Evolutionary conservation across 1,140 invertebrate species (phyloP).

Genomic region (Berghia stephanieae): DNA sequence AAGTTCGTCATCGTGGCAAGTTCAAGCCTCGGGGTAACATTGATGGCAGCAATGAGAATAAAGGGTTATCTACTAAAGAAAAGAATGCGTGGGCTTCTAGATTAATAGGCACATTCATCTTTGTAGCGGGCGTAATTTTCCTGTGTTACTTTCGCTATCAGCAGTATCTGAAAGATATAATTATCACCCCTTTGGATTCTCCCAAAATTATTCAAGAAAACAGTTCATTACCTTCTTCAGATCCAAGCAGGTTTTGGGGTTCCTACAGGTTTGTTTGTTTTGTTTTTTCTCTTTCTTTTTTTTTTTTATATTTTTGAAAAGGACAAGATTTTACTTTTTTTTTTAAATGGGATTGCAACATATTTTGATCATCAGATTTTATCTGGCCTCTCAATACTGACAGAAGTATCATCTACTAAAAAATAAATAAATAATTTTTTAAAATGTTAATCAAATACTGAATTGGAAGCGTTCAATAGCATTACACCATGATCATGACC

Average conservation of each 20-base stretch:
- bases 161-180: slow-evolving; percentile 85
- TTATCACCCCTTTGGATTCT: slow-evolving; percentile 84
- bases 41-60: slow-evolving; percentile 4
- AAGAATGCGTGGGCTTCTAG: slow-evolving; percentile 27
- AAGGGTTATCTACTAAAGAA: slow-evolving; percentile 19
- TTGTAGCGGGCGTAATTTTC: slow-evolving; percentile 56
- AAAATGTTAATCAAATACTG: neutral
- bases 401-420: no score
- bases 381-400: no score
- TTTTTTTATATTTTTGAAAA: neutral
- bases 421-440: neutral
- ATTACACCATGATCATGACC: no score
- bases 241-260: slow-evolving; percentile 90
- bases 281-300: neutral
- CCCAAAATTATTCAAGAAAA: slow-evolving; percentile 76
- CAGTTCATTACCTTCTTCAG: slow-evolving; percentile 73
- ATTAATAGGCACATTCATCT: slow-evolving; percentile 27
- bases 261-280: slow-evolving; percentile 71
- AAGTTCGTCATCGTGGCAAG: slow-evolving; percentile 11
- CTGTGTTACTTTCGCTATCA: slow-evolving; percentile 80
- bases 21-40: neutral
- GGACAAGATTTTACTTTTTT: neutral
- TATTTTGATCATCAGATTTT: no score
- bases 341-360: neutral
- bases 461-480: no score